phyloP scores from a whole-genome alignment of 53 echinoderm and acorn worm genomes.

The Astropecten irregularis region DNA sequence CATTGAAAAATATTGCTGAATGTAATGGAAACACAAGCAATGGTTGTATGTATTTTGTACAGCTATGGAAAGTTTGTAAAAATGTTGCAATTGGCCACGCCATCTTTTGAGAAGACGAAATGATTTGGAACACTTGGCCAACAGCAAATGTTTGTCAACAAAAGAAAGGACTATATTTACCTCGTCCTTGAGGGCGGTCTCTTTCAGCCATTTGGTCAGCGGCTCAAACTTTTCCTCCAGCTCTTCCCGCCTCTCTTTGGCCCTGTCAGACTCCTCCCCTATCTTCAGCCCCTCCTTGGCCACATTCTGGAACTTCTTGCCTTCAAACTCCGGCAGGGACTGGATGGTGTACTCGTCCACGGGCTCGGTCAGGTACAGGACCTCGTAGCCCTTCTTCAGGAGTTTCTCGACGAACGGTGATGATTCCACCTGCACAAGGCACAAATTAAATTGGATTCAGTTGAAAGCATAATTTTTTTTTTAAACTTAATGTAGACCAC shows the following conservation, averaged over 20 bases:
- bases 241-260: constrained; percentile 84
- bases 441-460: background rate
- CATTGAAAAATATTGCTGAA: too few species aligned
- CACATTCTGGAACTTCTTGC: constrained; percentile 99
- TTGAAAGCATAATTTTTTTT: too few species aligned
- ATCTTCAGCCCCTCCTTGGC: constrained; percentile 95
- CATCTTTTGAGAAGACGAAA: too few species aligned
- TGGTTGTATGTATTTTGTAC: too few species aligned
- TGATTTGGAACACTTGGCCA: too few species aligned
- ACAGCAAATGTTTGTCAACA: too few species aligned
- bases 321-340: constrained; percentile 97
- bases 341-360: constrained; percentile 99
- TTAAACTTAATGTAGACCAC: too few species aligned
- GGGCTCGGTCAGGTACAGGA: constrained; percentile 92
- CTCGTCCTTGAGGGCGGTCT: constrained; percentile 88
- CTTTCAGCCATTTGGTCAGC: constrained; percentile 88
- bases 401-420: constrained; percentile 95
- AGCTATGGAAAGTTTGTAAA: too few species aligned
- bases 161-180: too few species aligned
- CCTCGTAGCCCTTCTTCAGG: constrained; percentile 93
- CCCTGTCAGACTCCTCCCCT: constrained; percentile 85
- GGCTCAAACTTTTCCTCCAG: constrained; percentile 90
- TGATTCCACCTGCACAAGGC: constrained; percentile 69
- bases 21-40: too few species aligned
- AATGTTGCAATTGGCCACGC: too few species aligned